Evolutionary conservation across 2,113 vertebrate species (phyloP), one percentile per base, ranked within the genome.

Genomic region (Scomber colias): DNA sequence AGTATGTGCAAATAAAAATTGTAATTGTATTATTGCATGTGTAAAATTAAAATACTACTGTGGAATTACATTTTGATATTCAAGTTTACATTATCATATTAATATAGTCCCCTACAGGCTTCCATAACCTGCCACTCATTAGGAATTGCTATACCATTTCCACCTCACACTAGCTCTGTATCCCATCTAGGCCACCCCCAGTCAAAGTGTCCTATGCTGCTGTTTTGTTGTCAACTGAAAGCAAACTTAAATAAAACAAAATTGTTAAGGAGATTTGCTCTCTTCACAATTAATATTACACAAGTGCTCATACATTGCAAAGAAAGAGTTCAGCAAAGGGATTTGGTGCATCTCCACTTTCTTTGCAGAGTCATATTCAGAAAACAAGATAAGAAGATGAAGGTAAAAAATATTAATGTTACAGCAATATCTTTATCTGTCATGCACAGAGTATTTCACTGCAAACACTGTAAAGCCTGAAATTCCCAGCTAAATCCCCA

Each of bases 401-500:
- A 71, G 64, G 62, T 77, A 82, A 79, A 83, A 83, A 69, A 51
- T 66, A 76, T 77, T 55, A 73, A 83, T 75, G 44, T 55, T 55
- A 77, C 44, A 82, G 82, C 63, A 80, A 68, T 75, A 82, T 78
- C 54, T 77, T 77, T 55, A 71, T 84, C 65, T 70, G 35, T 77
- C 60, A 73, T 77, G 59, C 75, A 51, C 53, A 69, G 69, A 63
- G 24, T 53, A 65, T 79, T 78, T 76, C 50, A 66, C 59, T 54
- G 73, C 46, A 81, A 74, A 79, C 70, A 76, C 62, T 35, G 54
- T 70, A 55, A 73, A 73, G 54, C 63, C 51, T 62, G 15, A 77
- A 68, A 66, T 48, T 21, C 53, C 55, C 16, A 30, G 63, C 54
- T 57, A 55, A 79, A 45, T 76, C 77, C 79, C 84, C 5, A 31